Evolutionary conservation across 2,888 invertebrate genomes (phyloP).

Genomic region (Eristalis pertinax): DNA sequence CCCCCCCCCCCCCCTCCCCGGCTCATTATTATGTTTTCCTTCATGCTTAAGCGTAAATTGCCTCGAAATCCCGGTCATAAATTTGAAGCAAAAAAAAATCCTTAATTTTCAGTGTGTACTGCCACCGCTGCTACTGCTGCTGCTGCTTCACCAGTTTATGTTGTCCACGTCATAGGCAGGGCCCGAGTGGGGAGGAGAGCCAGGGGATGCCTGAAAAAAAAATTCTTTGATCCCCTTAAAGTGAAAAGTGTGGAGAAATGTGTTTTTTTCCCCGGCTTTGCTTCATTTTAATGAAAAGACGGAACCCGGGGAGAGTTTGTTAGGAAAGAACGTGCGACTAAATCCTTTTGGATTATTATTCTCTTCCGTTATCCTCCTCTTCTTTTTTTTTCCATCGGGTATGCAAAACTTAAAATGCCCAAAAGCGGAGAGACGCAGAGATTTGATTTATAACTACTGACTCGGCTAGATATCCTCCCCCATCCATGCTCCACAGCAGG

Average conservation of each 20-base stretch:
- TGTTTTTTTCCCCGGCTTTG: conserved; percentile 13
- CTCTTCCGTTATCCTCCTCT: conserved; percentile 9
- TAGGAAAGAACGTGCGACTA: conserved; percentile 62
- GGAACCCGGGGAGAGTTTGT: conserved; percentile 46
- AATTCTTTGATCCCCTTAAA: conserved; percentile 65
- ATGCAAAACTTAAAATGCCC: conserved; percentile 62
- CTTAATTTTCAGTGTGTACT: conserved; percentile 53
- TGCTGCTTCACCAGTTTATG: conserved; percentile 40
- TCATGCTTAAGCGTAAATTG: conserved; percentile 67
- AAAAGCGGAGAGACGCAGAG: conserved; percentile 27
- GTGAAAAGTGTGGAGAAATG: conserved; percentile 49
- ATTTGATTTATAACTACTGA: conserved; percentile 69
- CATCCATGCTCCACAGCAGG: neutral
- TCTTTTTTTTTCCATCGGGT: neutral
- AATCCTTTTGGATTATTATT: conserved; percentile 70
- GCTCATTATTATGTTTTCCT: conserved; percentile 50
- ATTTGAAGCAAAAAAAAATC: conserved; percentile 43
- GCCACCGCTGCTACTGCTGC: too few species aligned
- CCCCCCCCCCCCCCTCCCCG: neutral
- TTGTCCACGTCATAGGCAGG: conserved; percentile 47
- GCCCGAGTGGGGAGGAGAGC: neutral
- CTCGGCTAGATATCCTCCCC: conserved; percentile 45
- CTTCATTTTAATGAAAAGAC: conserved; percentile 63
- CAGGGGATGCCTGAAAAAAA: neutral
- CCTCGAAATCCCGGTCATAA: conserved; percentile 68